A percentile compares a stretch with the other conserved stretches of the same genome.
phyloP scores from a whole-genome alignment of 2,888 invertebrate genomes.

The Nowickia ferox region DNA sequence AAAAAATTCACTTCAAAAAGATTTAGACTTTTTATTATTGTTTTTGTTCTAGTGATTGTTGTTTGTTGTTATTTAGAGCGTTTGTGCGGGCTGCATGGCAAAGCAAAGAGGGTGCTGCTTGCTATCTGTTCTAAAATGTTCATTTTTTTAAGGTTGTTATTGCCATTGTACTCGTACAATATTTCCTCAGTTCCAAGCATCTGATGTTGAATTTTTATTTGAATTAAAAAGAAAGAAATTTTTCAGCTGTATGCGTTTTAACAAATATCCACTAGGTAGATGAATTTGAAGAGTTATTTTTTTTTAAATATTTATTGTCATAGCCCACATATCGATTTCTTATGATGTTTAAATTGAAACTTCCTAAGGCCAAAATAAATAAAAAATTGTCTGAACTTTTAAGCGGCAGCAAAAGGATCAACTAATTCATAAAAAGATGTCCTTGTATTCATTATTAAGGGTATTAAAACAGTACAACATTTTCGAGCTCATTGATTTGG shows the following conservation, averaged over 20 bases:
- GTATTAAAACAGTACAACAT: not conserved
- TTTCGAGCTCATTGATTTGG: too few species aligned
- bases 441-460: not conserved
- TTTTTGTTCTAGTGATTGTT: constrained; percentile 32
- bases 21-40: constrained; percentile 37
- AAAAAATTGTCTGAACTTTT: not conserved
- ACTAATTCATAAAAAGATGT: not conserved
- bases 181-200: constrained; percentile 61
- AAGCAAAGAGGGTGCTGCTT: constrained; percentile 61
- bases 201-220: constrained; percentile 39
- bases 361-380: constrained; percentile 43
- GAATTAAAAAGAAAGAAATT: constrained; percentile 9
- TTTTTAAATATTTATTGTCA: constrained; percentile 39
- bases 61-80: constrained; percentile 22
- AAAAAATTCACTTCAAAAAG: constrained; percentile 51
- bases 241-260: constrained; percentile 64
- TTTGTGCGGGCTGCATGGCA: not conserved
- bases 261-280: not conserved
- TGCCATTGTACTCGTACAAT: constrained; percentile 35
- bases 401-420: not conserved
- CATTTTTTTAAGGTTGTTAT: constrained; percentile 16
- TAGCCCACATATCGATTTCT: constrained; percentile 69
- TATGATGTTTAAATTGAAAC: constrained; percentile 46
- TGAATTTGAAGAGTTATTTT: constrained; percentile 8
- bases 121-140: constrained; percentile 48